Base-by-base conservation (phyloP, 2,888 invertebrate genomes). In the Lepidonotus clava region DNA sequence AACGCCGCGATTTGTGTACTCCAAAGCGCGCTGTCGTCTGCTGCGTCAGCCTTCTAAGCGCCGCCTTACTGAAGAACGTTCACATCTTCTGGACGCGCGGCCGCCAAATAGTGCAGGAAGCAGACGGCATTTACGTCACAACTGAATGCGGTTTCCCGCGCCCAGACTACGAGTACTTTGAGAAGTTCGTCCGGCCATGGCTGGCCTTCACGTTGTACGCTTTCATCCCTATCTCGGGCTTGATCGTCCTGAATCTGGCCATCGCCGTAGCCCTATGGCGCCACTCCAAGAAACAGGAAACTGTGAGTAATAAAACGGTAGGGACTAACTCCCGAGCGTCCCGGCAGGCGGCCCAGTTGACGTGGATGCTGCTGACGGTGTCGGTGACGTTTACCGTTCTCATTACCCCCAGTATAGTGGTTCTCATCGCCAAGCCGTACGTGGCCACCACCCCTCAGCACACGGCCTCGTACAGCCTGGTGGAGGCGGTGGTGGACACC, bases 171-270 rank as follows among this genome's bases (percentile, higher is more conserved):
- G 67, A 61, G 40, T 38, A 86, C 32, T 87, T 86, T 46, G 86
- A 83, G 61, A 32, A 0, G 18, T 86, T 40, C 71, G 38, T 87
- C 53, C 61, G 87, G 34, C 87, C 87, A n/a, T 87, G 87, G 87
- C 34, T 87, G 6, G 87, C 56, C 1, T 83, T 87, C 67, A 86
- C 83, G 21, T 53, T 87, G 2, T 87, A 87, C 71, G 86, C 87
- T n/a, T 83, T 87, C 40, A 34, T 87, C 14, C 87, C 87, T 11
- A 84, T 87, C 1, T 8, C 67, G 11, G 41, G 80, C 0, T 28
- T 87, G 18, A 40, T 66, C 38, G 40, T 40, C 28, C 56, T 85
- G 14, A 87, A 87, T 61, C 40, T 87, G 8, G 11, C 40, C 36
- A 87, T 87, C 40, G 61, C 67, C 8, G 8, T 67, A 8, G 28